Conservation (phyloP, 2,113 vertebrate species). For the Phrynosoma blainvillii region DNA sequence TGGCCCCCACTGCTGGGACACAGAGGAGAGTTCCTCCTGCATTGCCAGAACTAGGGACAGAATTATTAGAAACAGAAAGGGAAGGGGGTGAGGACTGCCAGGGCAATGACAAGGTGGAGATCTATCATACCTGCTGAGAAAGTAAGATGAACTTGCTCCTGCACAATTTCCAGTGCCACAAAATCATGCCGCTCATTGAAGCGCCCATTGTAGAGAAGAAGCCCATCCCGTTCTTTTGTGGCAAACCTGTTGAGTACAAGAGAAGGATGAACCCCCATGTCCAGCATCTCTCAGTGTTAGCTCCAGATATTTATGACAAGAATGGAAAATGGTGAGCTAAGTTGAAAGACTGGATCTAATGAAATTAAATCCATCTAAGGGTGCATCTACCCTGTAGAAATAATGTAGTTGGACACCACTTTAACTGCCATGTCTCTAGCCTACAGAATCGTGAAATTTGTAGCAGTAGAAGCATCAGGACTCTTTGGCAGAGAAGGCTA, state of each 20-base stretch:
- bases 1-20: no score
- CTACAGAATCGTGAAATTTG: no score
- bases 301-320: background rate
- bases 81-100: background rate
- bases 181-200: conserved; percentile 97
- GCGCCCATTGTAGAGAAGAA: conserved; percentile 93
- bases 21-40: no score
- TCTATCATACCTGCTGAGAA: conserved; percentile 89
- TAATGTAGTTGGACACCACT: no score
- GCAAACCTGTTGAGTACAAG: conserved; percentile 82
- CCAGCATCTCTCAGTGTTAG: background rate
- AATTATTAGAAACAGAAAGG: background rate
- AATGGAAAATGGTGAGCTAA: background rate
- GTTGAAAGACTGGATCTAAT: background rate
- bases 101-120: no score
- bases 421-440: no score
- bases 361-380: background rate
- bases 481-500: no score
- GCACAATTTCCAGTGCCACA: conserved; percentile 91
- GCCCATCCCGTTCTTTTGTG: conserved; percentile 85
- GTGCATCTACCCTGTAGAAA: no score
- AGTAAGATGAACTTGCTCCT: conserved; percentile 92
- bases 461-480: no score
- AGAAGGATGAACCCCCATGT: background rate
- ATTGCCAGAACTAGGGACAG: background rate